phyloP scores from a whole-genome alignment of 2,888 invertebrate species.

The Stenurella melanura region DNA sequence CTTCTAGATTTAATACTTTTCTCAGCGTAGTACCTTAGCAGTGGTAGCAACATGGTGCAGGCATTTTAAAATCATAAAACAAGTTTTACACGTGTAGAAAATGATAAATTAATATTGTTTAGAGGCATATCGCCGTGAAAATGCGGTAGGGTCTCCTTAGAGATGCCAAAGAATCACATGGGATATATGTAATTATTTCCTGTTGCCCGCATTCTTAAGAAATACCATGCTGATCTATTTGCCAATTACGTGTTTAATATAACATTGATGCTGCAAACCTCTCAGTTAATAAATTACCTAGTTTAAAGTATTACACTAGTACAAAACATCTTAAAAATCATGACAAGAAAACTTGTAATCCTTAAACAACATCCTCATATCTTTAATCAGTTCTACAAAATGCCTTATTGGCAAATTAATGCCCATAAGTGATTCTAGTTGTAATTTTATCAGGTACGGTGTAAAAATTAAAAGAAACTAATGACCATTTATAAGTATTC shows the following conservation, averaged over 20 bases:
- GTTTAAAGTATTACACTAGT: slow-evolving; percentile 2
- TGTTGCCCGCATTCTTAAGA: slow-evolving; percentile 45
- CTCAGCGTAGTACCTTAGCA: slow-evolving; percentile 5
- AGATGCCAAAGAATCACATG: slow-evolving; percentile 34
- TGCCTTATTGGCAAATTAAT: slow-evolving; percentile 36
- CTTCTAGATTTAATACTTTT: neutral
- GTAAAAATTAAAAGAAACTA: slow-evolving; percentile 28
- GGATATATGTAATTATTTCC: slow-evolving; percentile 43
- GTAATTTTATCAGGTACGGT: slow-evolving; percentile 16
- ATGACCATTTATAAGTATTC: slow-evolving; percentile 27
- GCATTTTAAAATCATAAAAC: slow-evolving; percentile 38
- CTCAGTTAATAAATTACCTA: slow-evolving; percentile 10
- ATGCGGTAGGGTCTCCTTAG: slow-evolving; percentile 43
- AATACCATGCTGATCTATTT: slow-evolving; percentile 40
- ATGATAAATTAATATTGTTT: slow-evolving; percentile 44
- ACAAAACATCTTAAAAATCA: slow-evolving; percentile 17
- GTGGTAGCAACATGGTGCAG: slow-evolving; percentile 10
- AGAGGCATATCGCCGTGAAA: slow-evolving; percentile 36
- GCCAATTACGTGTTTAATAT: slow-evolving; percentile 41
- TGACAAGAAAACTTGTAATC: slow-evolving; percentile 26
- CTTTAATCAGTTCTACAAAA: slow-evolving; percentile 25
- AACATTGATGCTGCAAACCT: slow-evolving; percentile 26
- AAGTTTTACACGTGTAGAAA: slow-evolving; percentile 47
- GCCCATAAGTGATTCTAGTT: slow-evolving; percentile 19
- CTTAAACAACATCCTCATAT: slow-evolving; percentile 22